Evolutionary conservation across 2,888 invertebrate species (phyloP).

Genomic region (Dolomedes plantarius): DNA sequence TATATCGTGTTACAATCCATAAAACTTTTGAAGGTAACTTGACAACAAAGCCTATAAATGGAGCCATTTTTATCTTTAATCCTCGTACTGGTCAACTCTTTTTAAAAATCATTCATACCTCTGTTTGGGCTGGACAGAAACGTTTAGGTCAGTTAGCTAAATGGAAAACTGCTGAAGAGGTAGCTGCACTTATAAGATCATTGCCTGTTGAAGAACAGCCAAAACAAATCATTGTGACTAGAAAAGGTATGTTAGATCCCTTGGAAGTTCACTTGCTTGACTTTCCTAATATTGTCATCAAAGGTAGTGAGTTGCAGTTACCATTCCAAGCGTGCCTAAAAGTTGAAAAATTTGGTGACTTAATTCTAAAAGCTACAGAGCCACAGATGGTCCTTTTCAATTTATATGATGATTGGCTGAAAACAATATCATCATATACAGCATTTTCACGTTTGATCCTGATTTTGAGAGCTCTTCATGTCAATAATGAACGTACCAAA

Average conservation of each 20-base stretch:
- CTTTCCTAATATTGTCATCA: conserved; percentile 99
- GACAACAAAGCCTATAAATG: conserved; percentile 99
- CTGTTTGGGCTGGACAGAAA: conserved; percentile 99
- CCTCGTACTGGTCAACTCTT: conserved; percentile 99
- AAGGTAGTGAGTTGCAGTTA: conserved; percentile 97
- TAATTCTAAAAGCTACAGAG: conserved; percentile 98
- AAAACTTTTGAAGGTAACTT: conserved; percentile 99
- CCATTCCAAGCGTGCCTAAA: conserved; percentile 99
- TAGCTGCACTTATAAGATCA: conserved; percentile 98
- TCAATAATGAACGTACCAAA: conserved; percentile 99
- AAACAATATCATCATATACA: conserved; percentile 99
- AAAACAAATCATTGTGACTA: conserved; percentile 99
- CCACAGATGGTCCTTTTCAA: conserved; percentile 99
- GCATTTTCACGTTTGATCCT: conserved; percentile 97
- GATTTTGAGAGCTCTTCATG: conserved; percentile 96
- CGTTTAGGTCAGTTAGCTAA: conserved; percentile 99
- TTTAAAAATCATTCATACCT: conserved; percentile 99
- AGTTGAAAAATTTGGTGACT: conserved; percentile 99
- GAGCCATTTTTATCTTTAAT: conserved; percentile 99
- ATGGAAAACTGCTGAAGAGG: conserved; percentile 99
- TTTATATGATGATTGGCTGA: conserved; percentile 99
- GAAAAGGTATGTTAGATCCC: conserved; percentile 99
- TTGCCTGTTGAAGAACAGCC: conserved; percentile 99
- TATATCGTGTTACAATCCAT: conserved; percentile 99
- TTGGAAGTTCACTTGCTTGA: conserved; percentile 99